Evolutionary conservation across 2,888 invertebrate genomes (phyloP).

Genomic region (Tinea pellionella): DNA sequence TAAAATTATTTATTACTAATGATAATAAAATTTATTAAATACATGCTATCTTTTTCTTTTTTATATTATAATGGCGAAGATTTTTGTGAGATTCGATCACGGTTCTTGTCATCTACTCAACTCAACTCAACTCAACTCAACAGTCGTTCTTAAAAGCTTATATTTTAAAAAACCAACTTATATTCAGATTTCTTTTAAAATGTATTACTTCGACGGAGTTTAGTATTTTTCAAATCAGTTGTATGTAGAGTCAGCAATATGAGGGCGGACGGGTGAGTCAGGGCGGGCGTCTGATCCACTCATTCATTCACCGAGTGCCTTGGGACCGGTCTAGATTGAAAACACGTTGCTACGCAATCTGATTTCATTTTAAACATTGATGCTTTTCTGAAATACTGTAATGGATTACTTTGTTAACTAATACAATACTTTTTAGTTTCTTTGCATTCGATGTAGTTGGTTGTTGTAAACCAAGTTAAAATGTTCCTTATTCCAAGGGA

Average conservation of each 20-base stretch:
- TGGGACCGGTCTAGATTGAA: conserved; percentile 1
- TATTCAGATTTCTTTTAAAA: neutral
- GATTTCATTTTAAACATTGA: neutral
- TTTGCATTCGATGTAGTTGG: too few relatives aligned
- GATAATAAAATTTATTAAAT: too few relatives aligned
- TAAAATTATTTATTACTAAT: too few relatives aligned
- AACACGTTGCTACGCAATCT: neutral
- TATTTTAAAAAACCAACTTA: neutral
- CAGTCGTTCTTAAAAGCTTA: too few relatives aligned
- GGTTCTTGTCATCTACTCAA: too few relatives aligned
- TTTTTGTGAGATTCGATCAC: too few relatives aligned
- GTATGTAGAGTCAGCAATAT: neutral
- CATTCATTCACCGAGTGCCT: neutral
- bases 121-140: too few relatives aligned
- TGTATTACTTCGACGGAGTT: neutral
- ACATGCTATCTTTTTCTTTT: too few relatives aligned
- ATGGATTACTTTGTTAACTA: neutral
- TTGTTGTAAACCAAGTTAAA: too few relatives aligned
- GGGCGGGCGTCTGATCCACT: neutral
- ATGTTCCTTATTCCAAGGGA: too few relatives aligned
- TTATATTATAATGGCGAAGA: too few relatives aligned
- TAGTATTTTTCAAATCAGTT: neutral
- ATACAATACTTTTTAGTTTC: too few relatives aligned
- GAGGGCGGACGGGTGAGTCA: neutral
- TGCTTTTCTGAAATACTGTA: neutral